phyloP scores from a whole-genome alignment of 2,113 vertebrate genomes.

The Lamprologus sp. region DNA sequence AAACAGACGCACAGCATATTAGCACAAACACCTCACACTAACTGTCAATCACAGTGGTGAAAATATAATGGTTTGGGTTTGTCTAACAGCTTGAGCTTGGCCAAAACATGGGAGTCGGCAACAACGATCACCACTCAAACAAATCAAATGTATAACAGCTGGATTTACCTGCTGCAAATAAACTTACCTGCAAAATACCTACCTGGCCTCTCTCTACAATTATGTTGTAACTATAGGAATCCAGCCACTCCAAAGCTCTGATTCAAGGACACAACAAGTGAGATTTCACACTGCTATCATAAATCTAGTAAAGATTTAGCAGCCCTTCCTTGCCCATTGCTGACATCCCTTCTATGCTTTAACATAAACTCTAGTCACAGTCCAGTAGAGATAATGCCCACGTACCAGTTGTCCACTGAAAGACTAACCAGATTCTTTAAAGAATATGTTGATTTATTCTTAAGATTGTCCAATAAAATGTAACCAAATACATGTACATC shows the following conservation, averaged over 20 bases:
- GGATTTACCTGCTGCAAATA: not conserved
- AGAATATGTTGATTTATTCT: rapidly evolving
- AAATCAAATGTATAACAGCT: not conserved
- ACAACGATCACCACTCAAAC: rapidly evolving
- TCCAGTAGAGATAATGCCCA: not conserved
- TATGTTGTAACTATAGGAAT: not conserved
- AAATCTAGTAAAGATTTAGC: rapidly evolving
- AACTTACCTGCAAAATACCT: not conserved
- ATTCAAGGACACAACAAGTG: not conserved
- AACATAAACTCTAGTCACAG: not conserved
- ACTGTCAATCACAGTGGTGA: not conserved
- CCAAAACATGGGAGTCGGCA: rapidly evolving
- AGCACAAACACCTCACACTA: not conserved
- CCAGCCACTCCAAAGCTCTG: not conserved
- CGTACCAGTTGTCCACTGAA: not conserved
- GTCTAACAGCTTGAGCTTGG: rapidly evolving
- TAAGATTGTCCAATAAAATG: not conserved
- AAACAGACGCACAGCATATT: rapidly evolving
- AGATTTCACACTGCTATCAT: not conserved
- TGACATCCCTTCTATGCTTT: not conserved
- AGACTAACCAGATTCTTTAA: not conserved
- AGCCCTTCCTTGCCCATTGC: not conserved
- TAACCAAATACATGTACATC: rapidly evolving
- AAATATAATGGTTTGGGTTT: not conserved
- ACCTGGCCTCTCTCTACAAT: rapidly evolving